Evolutionary conservation across 2,113 vertebrate genomes (phyloP), one percentile per base, ranked within the genome.

Genomic region (Gorsachius goisagi): DNA sequence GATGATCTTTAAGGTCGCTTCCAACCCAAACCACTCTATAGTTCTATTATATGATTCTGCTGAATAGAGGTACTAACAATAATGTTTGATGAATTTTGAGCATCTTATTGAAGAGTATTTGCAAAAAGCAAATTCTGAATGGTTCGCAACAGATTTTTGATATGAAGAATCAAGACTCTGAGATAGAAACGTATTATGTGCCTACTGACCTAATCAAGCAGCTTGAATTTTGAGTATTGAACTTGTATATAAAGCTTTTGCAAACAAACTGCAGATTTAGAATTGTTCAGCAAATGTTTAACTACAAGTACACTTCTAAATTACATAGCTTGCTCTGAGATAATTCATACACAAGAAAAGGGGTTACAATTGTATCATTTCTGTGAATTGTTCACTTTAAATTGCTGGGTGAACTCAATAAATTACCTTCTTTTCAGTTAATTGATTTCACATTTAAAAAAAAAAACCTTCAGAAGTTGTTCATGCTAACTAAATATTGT

Each of bases 231-330:
- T 95, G 64, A 95, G 81, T 72, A 91, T 82, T 91, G 62, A 94
- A 73, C 77, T 91, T 97, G 93, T 96, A 90, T 92, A 92, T 90
- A 88, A 90, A 78, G 92, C 85, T 90, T 96, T 94, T 89, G 68
- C 90, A 94, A 96, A 96, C 93, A 90, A 95, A 94, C 30, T 90
- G 35, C 88, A 93, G 83, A 90, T 88, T 88, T 90, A 85, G 60
- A 87, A 79, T 78, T 89, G 63, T 81, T 88, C 56, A 78, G 72
- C 56, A 89, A 89, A 76, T 89, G 20, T 90, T 88, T 92, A 84
- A 93, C 93, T 95, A 58, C 39, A 96, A 58, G 49, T 90, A 75
- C 73, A 71, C 44, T 76, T 78, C 3, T 4, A 60, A 96, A 53
- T 93, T 86, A 30, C 60, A 68, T 47, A 75, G 23, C 35, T 93